Evolutionary conservation across 2,888 invertebrate species (phyloP), one percentile per base, ranked within the genome.

Genomic region (Melinopterus prodromus): DNA sequence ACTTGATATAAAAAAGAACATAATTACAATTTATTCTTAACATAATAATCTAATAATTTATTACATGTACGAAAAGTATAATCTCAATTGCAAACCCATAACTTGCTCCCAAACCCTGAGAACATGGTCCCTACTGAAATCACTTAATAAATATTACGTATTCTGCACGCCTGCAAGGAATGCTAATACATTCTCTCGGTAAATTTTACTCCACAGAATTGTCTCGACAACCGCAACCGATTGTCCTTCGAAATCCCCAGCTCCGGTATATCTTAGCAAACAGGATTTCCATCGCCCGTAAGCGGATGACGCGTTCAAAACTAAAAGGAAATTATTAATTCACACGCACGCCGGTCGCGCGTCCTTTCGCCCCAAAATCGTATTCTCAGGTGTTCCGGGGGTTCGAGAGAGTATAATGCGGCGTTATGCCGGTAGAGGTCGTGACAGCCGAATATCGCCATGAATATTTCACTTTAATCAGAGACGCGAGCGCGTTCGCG

Each of bases 271-370:
- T 71, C 71, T 16, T 70, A 70, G 53, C 53, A 53, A 53, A 53
- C 53, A 53, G 53, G 53, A 53, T 53, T 53, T 53, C 53, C 53
- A 53, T 53, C 53, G 7, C 2, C 53, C 7, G 71, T 26, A 35
- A 15, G 69, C 16, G 69, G 14, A 36, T 78, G 71, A 78, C 69
- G 72, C 69, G 78, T 69, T 16, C 36, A 74, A 78, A 74, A 78
- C 78, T 72, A 78, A 71, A 53, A 72, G 78, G 78, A 78, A 69
- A 78, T 78, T 78, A 78, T 74, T 78, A 78, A 78, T 78, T 78
- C 78, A 78, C 14, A 53, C 53, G 37, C 38, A 75, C 75, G 36
- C 26, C 35, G 35, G 15, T 75, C 12, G 15, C 37, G 76, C 15
- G 36, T 76, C 38, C 16, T 38, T 14, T 14, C 9, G 15, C 12